These are phyloP conservation scores for Eulemur mongoz DNA, from an alignment of 2,797 vertebrate species.

Conservation along the genomic window DNA sequence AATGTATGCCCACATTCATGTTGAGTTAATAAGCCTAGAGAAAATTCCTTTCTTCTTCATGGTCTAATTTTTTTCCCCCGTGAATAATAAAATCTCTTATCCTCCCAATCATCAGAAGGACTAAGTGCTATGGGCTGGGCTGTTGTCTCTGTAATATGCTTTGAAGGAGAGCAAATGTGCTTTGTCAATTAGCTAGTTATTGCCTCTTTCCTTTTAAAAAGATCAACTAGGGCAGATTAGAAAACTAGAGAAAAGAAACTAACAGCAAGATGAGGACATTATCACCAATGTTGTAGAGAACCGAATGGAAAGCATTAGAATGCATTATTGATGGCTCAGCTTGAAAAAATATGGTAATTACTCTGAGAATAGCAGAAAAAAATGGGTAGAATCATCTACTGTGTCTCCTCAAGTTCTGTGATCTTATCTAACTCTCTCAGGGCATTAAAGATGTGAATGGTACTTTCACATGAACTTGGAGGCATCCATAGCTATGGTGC, in stretches of 20 bases:
- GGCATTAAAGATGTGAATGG: neutral
- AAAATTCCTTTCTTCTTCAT: constrained; percentile 12
- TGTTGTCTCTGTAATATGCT: constrained; percentile 6
- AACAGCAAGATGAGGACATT: constrained; percentile 54
- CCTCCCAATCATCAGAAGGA: neutral
- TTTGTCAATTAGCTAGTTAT: constrained; percentile 61
- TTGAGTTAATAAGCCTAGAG: constrained; percentile 5
- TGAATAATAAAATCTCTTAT: constrained; percentile 3
- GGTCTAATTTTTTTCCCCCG: neutral
- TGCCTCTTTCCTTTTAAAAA: constrained; percentile 51
- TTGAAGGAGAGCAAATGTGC: constrained; percentile 47
- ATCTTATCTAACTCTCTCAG: neutral
- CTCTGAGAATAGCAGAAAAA: neutral
- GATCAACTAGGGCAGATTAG: constrained; percentile 59
- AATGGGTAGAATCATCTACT: neutral
- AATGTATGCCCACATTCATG: neutral
- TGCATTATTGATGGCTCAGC: constrained; percentile 61
- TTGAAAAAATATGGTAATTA: constrained; percentile 57
- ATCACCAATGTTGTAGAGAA: constrained; percentile 54
- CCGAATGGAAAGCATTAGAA: constrained; percentile 50
- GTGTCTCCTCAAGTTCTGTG: neutral
- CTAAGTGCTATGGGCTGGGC: neutral
- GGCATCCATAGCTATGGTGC: neutral
- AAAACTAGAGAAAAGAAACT: constrained; percentile 59
- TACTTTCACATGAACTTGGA: neutral